Base-by-base conservation (phyloP, 2,888 invertebrate genomes). In the Mamestra brassicae region DNA sequence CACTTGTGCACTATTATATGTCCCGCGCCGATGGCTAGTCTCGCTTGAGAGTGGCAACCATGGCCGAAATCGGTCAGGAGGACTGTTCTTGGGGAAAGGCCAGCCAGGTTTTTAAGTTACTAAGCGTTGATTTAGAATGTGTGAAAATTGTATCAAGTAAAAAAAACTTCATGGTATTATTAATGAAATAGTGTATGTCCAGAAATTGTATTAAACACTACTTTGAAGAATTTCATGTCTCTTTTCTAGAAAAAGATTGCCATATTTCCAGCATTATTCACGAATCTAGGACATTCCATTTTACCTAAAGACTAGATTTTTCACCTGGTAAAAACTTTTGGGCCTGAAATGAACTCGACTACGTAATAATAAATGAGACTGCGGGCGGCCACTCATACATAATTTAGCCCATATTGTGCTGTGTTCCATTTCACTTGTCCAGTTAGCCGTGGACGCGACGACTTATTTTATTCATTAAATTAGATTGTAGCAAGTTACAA, bases 301-400 rank as follows among this genome's bases (percentile, higher is more conserved):
- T 57, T 65, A 42, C n/a, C 64, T 13, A 58, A 57, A 80, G 13
- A 50, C 80, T 74, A 69, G 45, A 61, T 83, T 80, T 85, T 84
- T 81, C 66, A 78, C 69, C 74, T 65, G 61, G 54, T 60, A 64
- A 74, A 79, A 84, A 61, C 58, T 83, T 81, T 77, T 74, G 55
- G 65, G 73, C 57, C 70, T 80, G 74, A 81, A 89, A 89, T 88
- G 85, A 86, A 87, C 87, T 80, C 78, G 50, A 78, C 77, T 77
- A 71, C 55, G 74, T 86, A 90, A 92, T 91, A 91, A 90, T 90
- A 89, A 90, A 93, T 91, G 89, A 89, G 88, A 85, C 88, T 88
- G 87, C 85, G 81, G 85, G 76, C 80, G 85, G 78, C 82, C 88
- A 87, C 79, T 87, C 86, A 84, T 91, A 87, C 85, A 91, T 92